Evolutionary conservation across 2,888 invertebrate genomes (phyloP).

Genomic region (Volucella bombylans): DNA sequence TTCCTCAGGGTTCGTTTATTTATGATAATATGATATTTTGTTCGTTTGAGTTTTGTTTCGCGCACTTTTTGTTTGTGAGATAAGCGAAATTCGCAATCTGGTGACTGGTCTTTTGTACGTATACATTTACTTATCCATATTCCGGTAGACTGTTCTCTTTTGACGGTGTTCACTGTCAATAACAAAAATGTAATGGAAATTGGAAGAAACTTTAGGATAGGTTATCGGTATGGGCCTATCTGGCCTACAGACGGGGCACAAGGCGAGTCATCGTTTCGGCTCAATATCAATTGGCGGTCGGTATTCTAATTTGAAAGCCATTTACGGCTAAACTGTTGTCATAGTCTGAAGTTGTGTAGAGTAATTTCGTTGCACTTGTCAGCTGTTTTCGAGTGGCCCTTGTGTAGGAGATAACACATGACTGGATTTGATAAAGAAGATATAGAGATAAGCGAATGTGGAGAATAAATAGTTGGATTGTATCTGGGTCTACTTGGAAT

Average conservation of each 20-base stretch:
- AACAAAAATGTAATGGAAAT: conserved; percentile 1
- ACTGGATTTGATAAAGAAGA: conserved; percentile 31
- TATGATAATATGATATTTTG: neutral
- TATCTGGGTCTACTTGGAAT: too few species aligned
- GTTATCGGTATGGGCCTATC: conserved; percentile 28
- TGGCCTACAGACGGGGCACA: neutral
- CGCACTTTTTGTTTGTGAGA: conserved; percentile 18
- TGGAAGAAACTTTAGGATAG: neutral
- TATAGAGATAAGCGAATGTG: conserved; percentile 59
- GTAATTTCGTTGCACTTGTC: conserved; percentile 55
- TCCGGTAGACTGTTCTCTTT: neutral
- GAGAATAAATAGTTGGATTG: conserved; percentile 20
- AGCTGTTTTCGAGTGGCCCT: conserved; percentile 60
- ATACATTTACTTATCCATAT: conserved; percentile 1
- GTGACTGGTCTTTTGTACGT: conserved; percentile 1
- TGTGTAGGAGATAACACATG: conserved; percentile 20
- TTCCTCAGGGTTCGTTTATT: conserved; percentile 6
- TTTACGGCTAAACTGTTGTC: neutral
- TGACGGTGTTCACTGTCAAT: conserved; percentile 17
- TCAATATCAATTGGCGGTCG: conserved; percentile 6
- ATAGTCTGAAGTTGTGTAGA: conserved; percentile 7
- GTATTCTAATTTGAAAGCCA: conserved; percentile 45
- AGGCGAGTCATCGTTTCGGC: neutral
- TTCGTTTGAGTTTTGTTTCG: conserved; percentile 1
- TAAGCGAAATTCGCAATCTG: conserved; percentile 11